Evolutionary conservation across 2,888 invertebrate genomes (phyloP), one percentile per base, ranked within the genome.

Genomic region (Lycia hirtaria): DNA sequence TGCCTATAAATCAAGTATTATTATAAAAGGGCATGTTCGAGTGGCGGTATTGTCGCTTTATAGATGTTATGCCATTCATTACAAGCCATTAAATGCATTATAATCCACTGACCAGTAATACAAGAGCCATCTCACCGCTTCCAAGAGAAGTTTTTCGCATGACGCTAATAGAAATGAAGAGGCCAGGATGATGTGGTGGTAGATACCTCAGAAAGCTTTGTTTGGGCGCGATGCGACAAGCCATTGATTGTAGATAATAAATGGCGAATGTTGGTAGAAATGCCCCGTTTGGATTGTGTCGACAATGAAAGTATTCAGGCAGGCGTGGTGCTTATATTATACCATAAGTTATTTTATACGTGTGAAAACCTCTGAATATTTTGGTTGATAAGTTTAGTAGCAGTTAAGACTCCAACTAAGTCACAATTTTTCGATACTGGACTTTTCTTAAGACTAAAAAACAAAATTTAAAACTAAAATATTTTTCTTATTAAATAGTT

Each of bases 41-140:
- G 91, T 88, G 83, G 81, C 83, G 77, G 79, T 84, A 88, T 92
- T 92, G 92, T 92, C 80, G 81, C 81, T 87, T 91, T 90, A 92
- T 92, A 83, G 91, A 89, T 92, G 92, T 92, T 90, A 90, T 88
- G 80, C 88, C 83, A 89, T 92, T 90, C 91, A 91, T 91, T 92
- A 90, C 92, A 89, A 78, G 85, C 90, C 92, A 92, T 92, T 92
- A 89, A 91, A 87, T 84, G 86, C 82, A 88, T 90, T 92, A 91
- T 91, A 85, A 85, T 70, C 71, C 75, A 69, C 71, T 79, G 75
- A 81, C 88, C 83, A 82, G 54, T 53, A 3, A 64, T 69, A 26
- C 14, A 28, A 65, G 86, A 78, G 45, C 85, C 64, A 47, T 69
- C 69, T 48, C 59, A 54, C 51, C 62, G 64, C 58, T 64, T 22